A percentile compares a stretch with the other conserved stretches of the same genome.
Evolutionary conservation across 2,797 vertebrate genomes (phyloP).

Genomic region (Cryptoprocta ferox): DNA sequence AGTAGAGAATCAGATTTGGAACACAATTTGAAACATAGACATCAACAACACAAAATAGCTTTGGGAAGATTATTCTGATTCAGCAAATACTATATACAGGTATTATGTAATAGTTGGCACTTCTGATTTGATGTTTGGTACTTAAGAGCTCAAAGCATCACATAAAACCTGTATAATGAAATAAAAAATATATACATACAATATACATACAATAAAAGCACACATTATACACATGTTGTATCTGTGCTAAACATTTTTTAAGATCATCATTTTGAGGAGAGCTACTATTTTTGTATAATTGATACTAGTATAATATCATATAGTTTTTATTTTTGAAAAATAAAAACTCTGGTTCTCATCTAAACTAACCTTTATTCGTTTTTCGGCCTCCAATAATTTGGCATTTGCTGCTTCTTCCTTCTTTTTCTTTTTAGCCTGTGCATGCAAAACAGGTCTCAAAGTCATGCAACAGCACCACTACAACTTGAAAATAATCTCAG

Average conservation of each 20-base stretch:
- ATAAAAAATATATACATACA: constrained; percentile 11
- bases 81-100: constrained; percentile 34
- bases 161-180: constrained; percentile 53
- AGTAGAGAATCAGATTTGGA: constrained; percentile 37
- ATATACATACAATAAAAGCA: constrained; percentile 62
- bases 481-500: constrained; percentile 84
- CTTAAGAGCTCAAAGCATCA: constrained; percentile 5
- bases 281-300: constrained; percentile 46
- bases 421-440: constrained; percentile 97
- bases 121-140: neutral
- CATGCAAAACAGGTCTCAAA: constrained; percentile 88
- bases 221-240: constrained; percentile 42
- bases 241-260: constrained; percentile 52
- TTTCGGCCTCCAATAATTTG: constrained; percentile 97
- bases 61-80: constrained; percentile 8
- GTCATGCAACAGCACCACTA: constrained; percentile 87
- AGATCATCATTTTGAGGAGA: constrained; percentile 37
- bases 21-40: constrained; percentile 47
- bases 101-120: constrained; percentile 44
- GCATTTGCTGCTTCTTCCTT: constrained; percentile 97
- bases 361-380: constrained; percentile 96
- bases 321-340: constrained; percentile 74
- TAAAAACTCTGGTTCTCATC: constrained; percentile 83
- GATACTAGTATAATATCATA: constrained; percentile 37
- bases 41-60: constrained; percentile 52